Evolutionary conservation across 2,888 invertebrate genomes (phyloP).

Genomic region (Merodon equestris): DNA sequence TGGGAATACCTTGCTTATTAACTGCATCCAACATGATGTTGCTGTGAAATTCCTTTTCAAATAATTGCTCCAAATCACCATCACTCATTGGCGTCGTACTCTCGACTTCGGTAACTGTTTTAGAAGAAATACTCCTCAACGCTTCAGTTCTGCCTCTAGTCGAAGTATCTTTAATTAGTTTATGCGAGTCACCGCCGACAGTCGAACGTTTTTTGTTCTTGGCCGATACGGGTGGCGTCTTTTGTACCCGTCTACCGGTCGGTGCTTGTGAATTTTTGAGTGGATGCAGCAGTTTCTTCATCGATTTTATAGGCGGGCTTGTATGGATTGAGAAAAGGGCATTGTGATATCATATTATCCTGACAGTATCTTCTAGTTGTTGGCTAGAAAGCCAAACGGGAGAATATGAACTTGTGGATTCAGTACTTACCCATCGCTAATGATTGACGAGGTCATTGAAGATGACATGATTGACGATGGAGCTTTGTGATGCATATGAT

Average conservation of each 20-base stretch:
- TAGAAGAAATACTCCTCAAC: constrained; percentile 24
- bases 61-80: constrained; percentile 42
- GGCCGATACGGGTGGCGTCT: neutral
- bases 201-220: constrained; percentile 21
- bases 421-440: constrained; percentile 74
- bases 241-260: neutral
- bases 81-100: constrained; percentile 30
- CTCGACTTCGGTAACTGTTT: constrained; percentile 12
- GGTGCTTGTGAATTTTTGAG: constrained; percentile 10
- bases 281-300: constrained; percentile 27
- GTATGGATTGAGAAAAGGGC: too few species aligned
- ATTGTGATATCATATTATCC: too few species aligned
- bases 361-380: constrained; percentile 44
- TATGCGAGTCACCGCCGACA: neutral
- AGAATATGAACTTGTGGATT: neutral
- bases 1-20: constrained; percentile 44
- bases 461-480: constrained; percentile 70
- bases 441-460: constrained; percentile 72
- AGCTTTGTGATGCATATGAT: constrained; percentile 23
- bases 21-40: constrained; percentile 17
- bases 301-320: constrained; percentile 8
- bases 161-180: constrained; percentile 1
- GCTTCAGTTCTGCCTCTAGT: constrained; percentile 1
- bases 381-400: neutral
- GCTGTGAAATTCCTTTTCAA: constrained; percentile 33